Conservation (phyloP, 2,113 vertebrate species). For the Tamias sibiricus region DNA sequence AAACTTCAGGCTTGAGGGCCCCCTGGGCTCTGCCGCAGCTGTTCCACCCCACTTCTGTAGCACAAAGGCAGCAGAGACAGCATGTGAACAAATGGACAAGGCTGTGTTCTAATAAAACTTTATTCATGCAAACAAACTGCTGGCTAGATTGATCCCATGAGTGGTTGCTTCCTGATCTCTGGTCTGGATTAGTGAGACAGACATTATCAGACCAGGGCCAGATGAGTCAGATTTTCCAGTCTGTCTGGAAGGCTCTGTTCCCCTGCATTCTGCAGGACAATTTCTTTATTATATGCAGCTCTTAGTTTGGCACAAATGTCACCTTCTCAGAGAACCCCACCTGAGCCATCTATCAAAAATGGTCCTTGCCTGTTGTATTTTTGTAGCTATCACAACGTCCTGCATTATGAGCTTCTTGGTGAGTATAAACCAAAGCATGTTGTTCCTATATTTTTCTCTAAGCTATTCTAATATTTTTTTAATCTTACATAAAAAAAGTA, state of each 20-base stretch:
- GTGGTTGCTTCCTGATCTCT: neutral
- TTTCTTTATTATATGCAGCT: neutral
- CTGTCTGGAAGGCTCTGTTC: neutral
- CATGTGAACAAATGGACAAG: rapidly evolving
- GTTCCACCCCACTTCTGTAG: neutral
- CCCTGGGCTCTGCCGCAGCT: rapidly evolving
- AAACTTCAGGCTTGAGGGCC: neutral
- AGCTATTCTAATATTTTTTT: too few relatives aligned
- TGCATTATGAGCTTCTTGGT: neutral
- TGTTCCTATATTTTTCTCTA: neutral
- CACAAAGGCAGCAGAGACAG: rapidly evolving
- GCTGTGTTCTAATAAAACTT: neutral
- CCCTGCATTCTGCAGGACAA: neutral
- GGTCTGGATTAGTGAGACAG: neutral
- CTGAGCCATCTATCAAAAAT: neutral
- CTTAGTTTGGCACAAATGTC: neutral
- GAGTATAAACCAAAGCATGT: neutral
- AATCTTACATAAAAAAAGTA: too few relatives aligned
- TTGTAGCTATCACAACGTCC: neutral
- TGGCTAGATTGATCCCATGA: neutral
- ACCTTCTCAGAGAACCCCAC: neutral
- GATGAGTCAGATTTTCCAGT: neutral
- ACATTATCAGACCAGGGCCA: neutral
- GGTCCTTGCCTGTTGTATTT: neutral
- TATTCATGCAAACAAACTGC: neutral